Evolutionary conservation across 2,888 invertebrate species (phyloP), one percentile per base, ranked within the genome.

Genomic region (Pollenia griseotomentosa): DNA sequence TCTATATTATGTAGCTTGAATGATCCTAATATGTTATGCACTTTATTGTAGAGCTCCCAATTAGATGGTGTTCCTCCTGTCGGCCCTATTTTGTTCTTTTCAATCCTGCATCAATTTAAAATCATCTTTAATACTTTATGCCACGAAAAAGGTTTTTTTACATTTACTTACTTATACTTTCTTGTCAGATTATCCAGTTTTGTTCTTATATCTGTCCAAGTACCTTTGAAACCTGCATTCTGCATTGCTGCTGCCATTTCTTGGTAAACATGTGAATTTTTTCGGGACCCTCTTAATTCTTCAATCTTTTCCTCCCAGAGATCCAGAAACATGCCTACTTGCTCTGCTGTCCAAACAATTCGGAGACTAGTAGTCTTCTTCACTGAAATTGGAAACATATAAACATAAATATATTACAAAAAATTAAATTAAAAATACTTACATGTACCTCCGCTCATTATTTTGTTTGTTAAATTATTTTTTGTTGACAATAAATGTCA

Each of bases 301-400:
- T 73, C n/a, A 7, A 73, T 73, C 33, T 59, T 73, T 23, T 57
- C 57, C 23, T 73, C 59, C 59, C 73, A 73, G 46, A 73, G 46
- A 19, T 59, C 23, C 44, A 73, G n/a, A 2, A 73, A 5, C 40
- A 71, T 42, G 12, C 4, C 1, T 19, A 42, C 70, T 42, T 42
- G 16, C 1, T 55, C 11, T 4, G 10, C 1, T 16, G 53, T 19
- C 55, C 70, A 71, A 1, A 2, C 40, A 12, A 71, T 55, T 5
- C 70, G 55, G 12, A 71, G 12, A 12, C 40, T 16, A 9, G 42
- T 55, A 55, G 42, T 55, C 46, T 71, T 71, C 33, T 68, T 68
- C 14, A 68, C 66, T 33, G 7, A 46, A 68, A 33, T 19, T 19
- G 19, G 19, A 19, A 19, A 19, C 19, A 19, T 19, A 19, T 1